Conservation (phyloP, 92 coral and sea anemone genomes). For the Porites evermanni region DNA sequence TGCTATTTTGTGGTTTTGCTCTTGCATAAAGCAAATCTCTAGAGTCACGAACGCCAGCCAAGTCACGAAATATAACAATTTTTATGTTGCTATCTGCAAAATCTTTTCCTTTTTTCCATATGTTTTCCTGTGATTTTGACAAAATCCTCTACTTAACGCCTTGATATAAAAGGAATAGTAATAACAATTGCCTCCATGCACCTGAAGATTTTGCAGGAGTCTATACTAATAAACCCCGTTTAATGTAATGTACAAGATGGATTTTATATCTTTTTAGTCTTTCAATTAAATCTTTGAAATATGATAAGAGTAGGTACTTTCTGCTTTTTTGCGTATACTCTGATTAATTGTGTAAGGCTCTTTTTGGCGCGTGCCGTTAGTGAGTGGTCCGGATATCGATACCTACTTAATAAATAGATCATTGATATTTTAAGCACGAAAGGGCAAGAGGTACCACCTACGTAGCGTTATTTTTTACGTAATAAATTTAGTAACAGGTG, state of each 20-base stretch:
- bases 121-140: background rate
- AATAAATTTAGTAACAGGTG: background rate
- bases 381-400: background rate
- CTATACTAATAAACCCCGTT: too few species aligned
- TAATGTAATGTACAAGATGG: too few species aligned
- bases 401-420: too few species aligned
- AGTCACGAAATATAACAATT: conserved; percentile 6
- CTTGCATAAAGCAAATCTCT: background rate
- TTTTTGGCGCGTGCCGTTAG: background rate
- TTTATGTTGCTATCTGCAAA: background rate
- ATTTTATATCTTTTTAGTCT: too few species aligned
- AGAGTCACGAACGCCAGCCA: background rate
- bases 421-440: background rate
- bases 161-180: too few species aligned
- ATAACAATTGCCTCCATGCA: too few species aligned
- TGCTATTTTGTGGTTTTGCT: background rate
- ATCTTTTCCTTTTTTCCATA: background rate
- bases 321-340: too few species aligned
- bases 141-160: too few species aligned
- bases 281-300: too few species aligned
- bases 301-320: too few species aligned
- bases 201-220: too few species aligned
- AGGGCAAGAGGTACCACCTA: background rate
- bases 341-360: background rate
- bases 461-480: background rate